These are phyloP conservation scores for Hemaris fuciformis DNA, from an alignment of 2,888 invertebrate genomes.

Conservation along the genomic window DNA sequence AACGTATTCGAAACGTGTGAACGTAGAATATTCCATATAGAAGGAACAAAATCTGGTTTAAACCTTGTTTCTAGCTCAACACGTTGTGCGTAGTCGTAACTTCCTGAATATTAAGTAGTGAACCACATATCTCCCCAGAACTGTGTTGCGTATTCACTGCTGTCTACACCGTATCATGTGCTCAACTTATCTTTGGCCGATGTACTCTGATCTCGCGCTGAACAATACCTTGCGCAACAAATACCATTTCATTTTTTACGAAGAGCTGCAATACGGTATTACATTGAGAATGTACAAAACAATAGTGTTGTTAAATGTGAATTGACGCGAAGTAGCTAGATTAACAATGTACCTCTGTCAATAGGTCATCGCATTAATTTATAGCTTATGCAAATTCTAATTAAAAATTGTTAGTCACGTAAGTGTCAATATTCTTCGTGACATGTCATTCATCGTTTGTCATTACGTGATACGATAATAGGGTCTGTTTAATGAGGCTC, in stretches of 20 bases:
- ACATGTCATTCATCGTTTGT: neutral
- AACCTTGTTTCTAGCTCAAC: neutral
- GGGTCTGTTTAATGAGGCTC: constrained; percentile 1
- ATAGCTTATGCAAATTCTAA: constrained; percentile 5
- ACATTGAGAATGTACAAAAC: neutral
- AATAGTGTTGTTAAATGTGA: neutral
- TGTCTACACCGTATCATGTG: neutral
- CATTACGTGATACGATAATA: neutral
- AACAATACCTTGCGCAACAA: neutral
- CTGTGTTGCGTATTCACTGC: neutral
- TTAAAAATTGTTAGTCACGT: constrained; percentile 3
- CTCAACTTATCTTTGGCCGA: neutral
- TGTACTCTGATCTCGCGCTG: neutral
- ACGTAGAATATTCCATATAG: neutral
- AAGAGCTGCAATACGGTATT: neutral
- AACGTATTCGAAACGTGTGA: neutral
- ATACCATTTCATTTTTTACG: neutral
- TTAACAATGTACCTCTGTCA: neutral
- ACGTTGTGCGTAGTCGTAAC: neutral
- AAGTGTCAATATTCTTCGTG: neutral
- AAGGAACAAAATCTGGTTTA: neutral
- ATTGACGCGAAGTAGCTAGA: neutral
- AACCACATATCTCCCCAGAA: neutral
- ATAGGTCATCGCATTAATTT: neutral
- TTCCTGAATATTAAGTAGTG: neutral